Evolutionary conservation across 2,797 vertebrate genomes (phyloP), one percentile per base, ranked within the genome.

Genomic region (Brachyalestes nurse): DNA sequence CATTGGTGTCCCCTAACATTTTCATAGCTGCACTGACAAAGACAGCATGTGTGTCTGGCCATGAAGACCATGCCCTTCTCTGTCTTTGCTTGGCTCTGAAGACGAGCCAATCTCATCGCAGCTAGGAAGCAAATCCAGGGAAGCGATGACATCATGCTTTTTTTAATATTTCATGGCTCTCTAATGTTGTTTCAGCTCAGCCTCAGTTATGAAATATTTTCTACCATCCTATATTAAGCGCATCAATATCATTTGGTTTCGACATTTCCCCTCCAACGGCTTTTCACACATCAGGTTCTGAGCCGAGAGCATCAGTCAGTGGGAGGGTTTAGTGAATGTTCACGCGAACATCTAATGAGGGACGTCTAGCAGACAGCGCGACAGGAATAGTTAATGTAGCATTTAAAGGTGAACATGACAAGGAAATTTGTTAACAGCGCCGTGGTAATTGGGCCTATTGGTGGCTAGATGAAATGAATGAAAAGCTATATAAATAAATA

Each of bases 101-200:
- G 51, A 72, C 64, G 53, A 23, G 34, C 73, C 73, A 77, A 38
- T 28, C 49, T 65, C 71, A 77, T 75, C 51, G 67, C 40, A 73
- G 53, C 25, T 60, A 61, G 62, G 74, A 38, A 72, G 66, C 66
- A 65, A 76, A 75, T 79, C 67, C 79, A 83, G 77, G 69, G 72
- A 73, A 72, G 42, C 45, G 12, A 66, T 85, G 72, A 83, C 75
- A 66, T 83, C 78, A 85, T 57, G 51, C 17, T 65, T 45, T 57
- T 74, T 67, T 77, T 66, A 71, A 82, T 77, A 79, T 74, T 80
- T 73, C 49, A 79, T 71, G 76, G 61, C 67, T 72, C 61, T 66
- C 70, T 80, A 55, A 80, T 67, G 40, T 77, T 76, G 38, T 73
- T 79, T 77, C 62, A 65, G 62, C 72, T 77, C 61, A 76, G 16